These are phyloP conservation scores for Channallabes apus DNA, from an alignment of 2,797 vertebrate genomes.

Conservation along the genomic window DNA sequence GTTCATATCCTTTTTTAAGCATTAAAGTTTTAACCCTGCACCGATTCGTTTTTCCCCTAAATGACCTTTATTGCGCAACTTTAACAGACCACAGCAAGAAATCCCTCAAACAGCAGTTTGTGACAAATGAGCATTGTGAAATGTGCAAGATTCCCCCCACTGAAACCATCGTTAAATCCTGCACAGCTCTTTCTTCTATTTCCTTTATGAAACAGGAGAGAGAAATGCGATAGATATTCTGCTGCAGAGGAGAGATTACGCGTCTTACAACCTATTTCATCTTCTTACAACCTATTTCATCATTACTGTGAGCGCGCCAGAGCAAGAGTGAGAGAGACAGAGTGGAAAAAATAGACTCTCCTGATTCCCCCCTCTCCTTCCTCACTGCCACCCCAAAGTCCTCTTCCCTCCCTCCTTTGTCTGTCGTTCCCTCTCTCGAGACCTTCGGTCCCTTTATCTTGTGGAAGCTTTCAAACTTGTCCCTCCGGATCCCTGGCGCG, in stretches of 20 bases:
- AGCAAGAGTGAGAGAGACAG: conserved; percentile 30
- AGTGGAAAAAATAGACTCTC: conserved; percentile 62
- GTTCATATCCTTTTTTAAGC: neutral
- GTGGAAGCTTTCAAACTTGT: conserved; percentile 35
- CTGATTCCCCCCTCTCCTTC: conserved; percentile 63
- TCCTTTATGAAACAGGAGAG: conserved; percentile 46
- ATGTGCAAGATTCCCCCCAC: conserved; percentile 33
- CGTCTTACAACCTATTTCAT: conserved; percentile 59
- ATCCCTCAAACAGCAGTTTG: conserved; percentile 17
- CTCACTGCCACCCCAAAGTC: conserved; percentile 52
- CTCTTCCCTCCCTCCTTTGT: conserved; percentile 34
- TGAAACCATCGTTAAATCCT: conserved; percentile 40
- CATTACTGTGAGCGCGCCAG: conserved; percentile 65
- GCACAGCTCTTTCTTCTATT: conserved; percentile 42
- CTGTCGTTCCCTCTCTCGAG: conserved; percentile 55
- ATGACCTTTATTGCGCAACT: conserved; percentile 39
- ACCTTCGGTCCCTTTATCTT: conserved; percentile 33
- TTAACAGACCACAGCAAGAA: conserved; percentile 5
- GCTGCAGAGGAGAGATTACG: conserved; percentile 71
- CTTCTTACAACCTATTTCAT: conserved; percentile 83
- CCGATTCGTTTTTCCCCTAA: neutral
- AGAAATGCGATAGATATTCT: conserved; percentile 57
- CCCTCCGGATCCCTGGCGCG: conserved; percentile 23
- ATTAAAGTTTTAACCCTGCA: neutral
- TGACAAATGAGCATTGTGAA: conserved; percentile 37